phyloP scores from a whole-genome alignment of 1,140 invertebrate species.

The Centruroides sculpturatus region DNA sequence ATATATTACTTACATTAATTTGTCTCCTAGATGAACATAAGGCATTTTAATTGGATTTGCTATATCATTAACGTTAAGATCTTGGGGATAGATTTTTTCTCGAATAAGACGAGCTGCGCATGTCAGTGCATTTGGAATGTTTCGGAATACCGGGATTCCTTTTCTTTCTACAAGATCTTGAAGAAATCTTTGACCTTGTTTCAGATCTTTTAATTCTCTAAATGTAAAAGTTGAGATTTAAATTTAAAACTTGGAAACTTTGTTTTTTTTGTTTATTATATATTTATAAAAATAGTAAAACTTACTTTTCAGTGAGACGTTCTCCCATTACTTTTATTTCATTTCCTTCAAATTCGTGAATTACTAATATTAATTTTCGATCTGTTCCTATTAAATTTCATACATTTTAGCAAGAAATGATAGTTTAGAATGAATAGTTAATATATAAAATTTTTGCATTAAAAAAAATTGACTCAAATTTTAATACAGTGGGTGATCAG shows the following conservation, averaged over 20 bases:
- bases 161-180: constrained; percentile 51
- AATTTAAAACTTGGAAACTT: too few species aligned
- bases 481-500: too few species aligned
- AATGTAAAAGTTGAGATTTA: too few species aligned
- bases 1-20: constrained; percentile 28
- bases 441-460: too few species aligned
- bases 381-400: constrained; percentile 49
- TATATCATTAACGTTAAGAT: constrained; percentile 35
- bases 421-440: too few species aligned
- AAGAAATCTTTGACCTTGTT: constrained; percentile 43
- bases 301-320: constrained; percentile 15
- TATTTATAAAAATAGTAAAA: not conserved
- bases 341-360: constrained; percentile 57
- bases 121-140: constrained; percentile 44
- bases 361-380: constrained; percentile 67
- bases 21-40: constrained; percentile 37
- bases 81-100: constrained; percentile 35
- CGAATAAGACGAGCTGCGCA: constrained; percentile 40
- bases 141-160: constrained; percentile 52
- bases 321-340: constrained; percentile 22
- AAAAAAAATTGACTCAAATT: too few species aligned
- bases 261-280: too few species aligned
- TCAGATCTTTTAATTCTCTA: constrained; percentile 51
- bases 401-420: too few species aligned
- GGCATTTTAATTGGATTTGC: constrained; percentile 36